Evolutionary conservation across 1,140 invertebrate species (phyloP), one percentile per base, ranked within the genome.

Genomic region (Scaptomyza graminum): DNA sequence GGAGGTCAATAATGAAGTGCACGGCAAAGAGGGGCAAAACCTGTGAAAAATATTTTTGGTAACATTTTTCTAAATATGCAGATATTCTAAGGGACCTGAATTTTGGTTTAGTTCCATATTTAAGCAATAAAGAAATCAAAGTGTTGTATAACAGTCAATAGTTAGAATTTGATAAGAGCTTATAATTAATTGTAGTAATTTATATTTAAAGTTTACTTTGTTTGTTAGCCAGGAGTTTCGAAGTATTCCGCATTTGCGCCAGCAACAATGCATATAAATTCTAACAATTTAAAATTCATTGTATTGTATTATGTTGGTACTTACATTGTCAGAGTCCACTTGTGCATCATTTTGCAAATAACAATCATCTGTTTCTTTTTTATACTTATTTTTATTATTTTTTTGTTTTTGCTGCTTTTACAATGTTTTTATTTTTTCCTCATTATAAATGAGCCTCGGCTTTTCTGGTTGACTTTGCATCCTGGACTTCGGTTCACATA

Each of bases 1-100:
- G 80, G 72, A 70, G 73, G 77, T 85, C 82, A 81, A 74, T 73
- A 85, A 85, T 80, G 62, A 84, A 85, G 79, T 75, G 71, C 71
- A 72, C 59, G 61, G 62, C 39, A 16, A 49, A 31, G 12, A 70
- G 43, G n/a, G 41, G 3, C 3, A 11, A 5, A 1, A 11, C 34
- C 34, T 11, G 34, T 2, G 37, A n/a, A n/a, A 41, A 41, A 41
- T 41, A 41, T n/a, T 2, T 9, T 41, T 34, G 31, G 5, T 8
- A 2, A 31, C 13, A 57, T 25, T 43, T 22, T 12, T 13, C 16
- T 28, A 9, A 44, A 7, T 18, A 13, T 12, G 9, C 3, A n/a
- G 15, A 39, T 54, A 18, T 11, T 18, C 2, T 3, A 25, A 9
- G 9, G 3, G 6, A 5, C 5, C 15, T 9, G 7, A 46, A 5